Evolutionary conservation across 2,888 invertebrate species (phyloP).

Genomic region (Lumbricus terrestris): DNA sequence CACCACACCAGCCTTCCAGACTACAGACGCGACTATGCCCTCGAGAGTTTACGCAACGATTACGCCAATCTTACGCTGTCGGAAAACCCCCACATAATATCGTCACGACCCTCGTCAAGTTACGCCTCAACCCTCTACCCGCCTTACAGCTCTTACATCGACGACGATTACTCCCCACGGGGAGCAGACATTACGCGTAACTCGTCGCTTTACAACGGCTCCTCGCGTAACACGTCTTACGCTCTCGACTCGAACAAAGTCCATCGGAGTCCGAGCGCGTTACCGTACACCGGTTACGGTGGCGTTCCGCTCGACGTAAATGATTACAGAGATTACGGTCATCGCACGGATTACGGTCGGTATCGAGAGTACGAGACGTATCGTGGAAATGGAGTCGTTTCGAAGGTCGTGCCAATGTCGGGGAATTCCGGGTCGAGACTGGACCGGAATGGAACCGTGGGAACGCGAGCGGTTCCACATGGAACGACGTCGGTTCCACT

Average conservation of each 20-base stretch:
- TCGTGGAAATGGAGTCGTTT: neutral
- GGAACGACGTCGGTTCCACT: neutral
- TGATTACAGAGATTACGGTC: neutral
- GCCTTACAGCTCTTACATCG: conserved; percentile 4
- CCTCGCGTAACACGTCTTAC: neutral
- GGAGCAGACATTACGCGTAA: neutral
- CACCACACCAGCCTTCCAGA: neutral
- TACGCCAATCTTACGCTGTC: neutral
- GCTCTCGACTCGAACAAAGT: neutral
- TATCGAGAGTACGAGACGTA: neutral
- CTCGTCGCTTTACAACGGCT: neutral
- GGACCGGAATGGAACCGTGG: neutral
- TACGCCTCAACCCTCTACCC: neutral
- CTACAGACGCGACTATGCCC: neutral
- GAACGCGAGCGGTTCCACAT: neutral
- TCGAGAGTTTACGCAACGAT: neutral
- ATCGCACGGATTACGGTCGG: neutral
- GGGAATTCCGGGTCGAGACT: neutral
- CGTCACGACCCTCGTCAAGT: neutral
- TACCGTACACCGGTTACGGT: neutral
- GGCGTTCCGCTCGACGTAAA: neutral
- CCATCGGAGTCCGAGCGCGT: neutral
- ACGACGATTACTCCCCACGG: neutral
- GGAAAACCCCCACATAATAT: neutral
- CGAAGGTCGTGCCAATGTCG: neutral